Base-by-base conservation (phyloP, 2,113 vertebrate genomes). In the Ranitomeya imitator region DNA sequence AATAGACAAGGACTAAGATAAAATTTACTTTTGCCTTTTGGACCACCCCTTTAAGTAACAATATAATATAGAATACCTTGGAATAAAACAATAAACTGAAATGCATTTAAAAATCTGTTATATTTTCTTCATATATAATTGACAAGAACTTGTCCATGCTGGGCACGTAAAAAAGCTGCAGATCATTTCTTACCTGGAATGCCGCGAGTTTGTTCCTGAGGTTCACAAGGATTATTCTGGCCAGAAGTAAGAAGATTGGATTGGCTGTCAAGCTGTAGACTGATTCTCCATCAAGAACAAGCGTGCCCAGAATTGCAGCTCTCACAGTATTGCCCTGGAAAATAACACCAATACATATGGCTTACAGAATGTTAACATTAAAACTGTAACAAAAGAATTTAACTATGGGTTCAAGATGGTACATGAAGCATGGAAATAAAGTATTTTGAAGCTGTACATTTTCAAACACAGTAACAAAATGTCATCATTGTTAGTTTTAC, bases 251-350 rank as follows among this genome's bases (percentile, higher is more conserved):
- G 71, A 99, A 95, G 60, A 99, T 26, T 31, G 98, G 96, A 89
- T 96, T 94, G 63, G 91, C 91, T 52, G 96, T 95, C 92, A 99
- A 93, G 89, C 95, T 95, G 92, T 99, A 99, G n/a, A 98, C 86
- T 0, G 96, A 95, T 94, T 99, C 98, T 21, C 97, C 98, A 79
- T 99, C 98, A 90, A 99, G 93, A 91, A 96, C 76, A 63, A 99
- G 94, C 88, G 91, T 86, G 89, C 91, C 94, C 90, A 96, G 91
- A 91, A 97, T 18, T 45, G 91, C 55, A 12, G 95, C 89, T 45
- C 90, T 92, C 82, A 96, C 52, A 16, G 76, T 55, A 88, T 93
- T 93, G n/a, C 91, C 79, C 95, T 97, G 90, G 86, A 93, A 93
- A 87, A 80, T 2, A 87, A 59, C 12, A 52, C 7, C 18, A 83